Conservation (phyloP, 2,113 vertebrate species). For the Chloroceryle aenea region DNA sequence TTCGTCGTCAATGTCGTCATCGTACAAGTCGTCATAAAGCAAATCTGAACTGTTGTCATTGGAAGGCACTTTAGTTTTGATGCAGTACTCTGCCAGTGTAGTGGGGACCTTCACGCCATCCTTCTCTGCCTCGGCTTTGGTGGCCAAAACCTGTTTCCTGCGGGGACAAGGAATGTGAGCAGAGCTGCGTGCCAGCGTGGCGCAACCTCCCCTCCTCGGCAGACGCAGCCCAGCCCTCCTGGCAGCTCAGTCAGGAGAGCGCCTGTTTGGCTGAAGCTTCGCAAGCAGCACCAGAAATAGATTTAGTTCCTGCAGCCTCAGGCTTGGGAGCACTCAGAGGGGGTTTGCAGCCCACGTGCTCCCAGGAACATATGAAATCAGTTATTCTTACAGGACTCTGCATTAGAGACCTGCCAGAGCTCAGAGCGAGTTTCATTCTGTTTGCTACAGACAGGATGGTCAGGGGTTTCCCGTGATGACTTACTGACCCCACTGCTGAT, state of each 20-base stretch:
- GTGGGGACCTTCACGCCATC: conserved; percentile 97
- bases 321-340: no score
- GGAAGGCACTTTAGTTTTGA: conserved; percentile 99
- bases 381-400: no score
- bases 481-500: no score
- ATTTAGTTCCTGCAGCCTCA: neutral
- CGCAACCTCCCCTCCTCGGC: no score
- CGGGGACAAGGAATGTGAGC: neutral
- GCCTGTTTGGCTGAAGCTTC: neutral
- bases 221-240: neutral
- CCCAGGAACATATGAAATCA: no score
- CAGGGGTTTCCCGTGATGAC: no score
- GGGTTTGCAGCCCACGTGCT: no score
- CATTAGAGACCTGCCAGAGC: no score
- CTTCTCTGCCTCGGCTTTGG: conserved; percentile 94
- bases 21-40: conserved; percentile 96
- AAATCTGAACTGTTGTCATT: conserved; percentile 98
- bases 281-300: neutral
- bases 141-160: conserved; percentile 96
- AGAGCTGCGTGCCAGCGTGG: fast-evolving
- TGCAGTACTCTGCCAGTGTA: conserved; percentile 97
- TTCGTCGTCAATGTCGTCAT: conserved; percentile 95
- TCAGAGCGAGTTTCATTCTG: no score
- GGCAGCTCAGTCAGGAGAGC: neutral
- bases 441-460: no score